Conservation (phyloP, 2,113 vertebrate species). For the Prionailurus viverrinus region DNA sequence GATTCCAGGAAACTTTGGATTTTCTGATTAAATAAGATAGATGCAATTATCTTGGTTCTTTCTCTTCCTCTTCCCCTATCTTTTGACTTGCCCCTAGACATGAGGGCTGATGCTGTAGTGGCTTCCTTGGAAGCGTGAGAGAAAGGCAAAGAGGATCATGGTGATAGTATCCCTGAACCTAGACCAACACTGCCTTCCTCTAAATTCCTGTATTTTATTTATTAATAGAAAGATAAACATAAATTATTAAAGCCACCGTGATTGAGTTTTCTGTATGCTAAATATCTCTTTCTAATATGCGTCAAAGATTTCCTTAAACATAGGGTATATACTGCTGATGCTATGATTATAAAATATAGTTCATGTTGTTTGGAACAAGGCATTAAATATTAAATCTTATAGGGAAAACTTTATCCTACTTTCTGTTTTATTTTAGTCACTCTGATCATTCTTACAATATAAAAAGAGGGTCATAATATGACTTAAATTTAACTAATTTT, state of each 20-base stretch:
- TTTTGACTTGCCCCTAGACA: neutral
- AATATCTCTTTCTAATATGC: neutral
- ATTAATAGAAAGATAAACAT: neutral
- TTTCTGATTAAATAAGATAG: neutral
- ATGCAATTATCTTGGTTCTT: neutral
- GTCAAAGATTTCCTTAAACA: neutral
- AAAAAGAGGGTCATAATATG: neutral
- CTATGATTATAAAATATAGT: neutral
- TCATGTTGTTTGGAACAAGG: neutral
- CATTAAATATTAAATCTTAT: neutral
- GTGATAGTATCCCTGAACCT: neutral
- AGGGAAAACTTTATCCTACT: neutral
- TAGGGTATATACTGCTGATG: fast-evolving
- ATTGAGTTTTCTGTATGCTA: neutral
- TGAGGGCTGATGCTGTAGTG: no score
- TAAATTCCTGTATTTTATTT: neutral
- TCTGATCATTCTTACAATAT: neutral
- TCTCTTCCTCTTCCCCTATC: fast-evolving
- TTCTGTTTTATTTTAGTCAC: neutral
- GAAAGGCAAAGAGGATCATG: neutral
- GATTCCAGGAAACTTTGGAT: neutral
- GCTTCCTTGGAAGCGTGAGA: neutral
- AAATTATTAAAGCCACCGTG: neutral
- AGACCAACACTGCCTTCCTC: neutral
- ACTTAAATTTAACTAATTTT: neutral